Base-by-base conservation (phyloP, 2,797 vertebrate species). In the Siniperca undulata region DNA sequence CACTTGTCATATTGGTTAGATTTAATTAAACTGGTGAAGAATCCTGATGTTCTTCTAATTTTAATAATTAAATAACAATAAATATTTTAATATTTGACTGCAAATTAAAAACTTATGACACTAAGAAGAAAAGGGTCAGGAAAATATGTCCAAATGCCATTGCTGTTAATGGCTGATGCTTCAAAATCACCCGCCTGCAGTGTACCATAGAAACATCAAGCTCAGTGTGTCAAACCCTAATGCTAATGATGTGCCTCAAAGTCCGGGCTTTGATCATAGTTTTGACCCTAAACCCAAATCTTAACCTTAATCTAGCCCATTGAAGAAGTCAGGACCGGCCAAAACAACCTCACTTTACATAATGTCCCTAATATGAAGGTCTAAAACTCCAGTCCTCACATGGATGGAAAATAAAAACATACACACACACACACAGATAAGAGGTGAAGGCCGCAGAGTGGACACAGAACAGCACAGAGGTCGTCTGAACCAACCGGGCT, bases 381-480 rank as follows among this genome's bases (percentile, higher is more conserved):
- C 34, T 55, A 61, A 2, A 24, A 30, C 16, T 5, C 6, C 8
- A 34, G 83, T 85, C 78, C 80, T 66, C 85, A 89, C 70, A 72
- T 50, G 34, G 60, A 36, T 77, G 74, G 52, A 76, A 86, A 83
- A 85, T 58, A 75, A 78, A 44, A 66, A 60, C 42, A 70, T 22
- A 80, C 73, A 77, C 84, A 80, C 86, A 75, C 65, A 80, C 85
- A 71, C 71, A 72, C 38, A 70, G 55, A 76, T 40, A 78, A 79
- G 81, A 87, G 85, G 84, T 75, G 58, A 94, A 95, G 93, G 93
- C 94, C 91, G 71, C 94, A 83, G 90, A 91, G 92, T 90, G 89
- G 93, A 93, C 85, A 78, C 88, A 88, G 86, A 92, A 91, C 96
- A 95, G 86, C 91, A 86, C 91, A 87, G 85, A 89, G 83, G 87